A percentile compares a stretch with the other conserved stretches of the same genome.
Conservation (phyloP, 2,888 invertebrate genomes). For the Ctena decussata region DNA sequence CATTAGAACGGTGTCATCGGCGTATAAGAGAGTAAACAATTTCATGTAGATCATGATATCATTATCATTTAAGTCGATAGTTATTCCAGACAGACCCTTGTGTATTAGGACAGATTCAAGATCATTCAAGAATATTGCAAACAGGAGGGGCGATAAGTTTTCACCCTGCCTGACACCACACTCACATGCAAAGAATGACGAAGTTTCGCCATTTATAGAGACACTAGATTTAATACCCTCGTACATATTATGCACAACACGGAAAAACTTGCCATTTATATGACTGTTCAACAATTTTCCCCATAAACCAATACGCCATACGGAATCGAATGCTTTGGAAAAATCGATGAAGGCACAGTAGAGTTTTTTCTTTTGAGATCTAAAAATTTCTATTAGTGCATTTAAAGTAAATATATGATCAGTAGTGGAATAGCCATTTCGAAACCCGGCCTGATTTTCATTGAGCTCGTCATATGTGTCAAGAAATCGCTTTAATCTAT, state of each 20-base stretch:
- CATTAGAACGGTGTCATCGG: too few relatives aligned
- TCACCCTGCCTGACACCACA: conserved; percentile 39
- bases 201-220: not conserved
- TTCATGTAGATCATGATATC: not conserved
- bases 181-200: conserved; percentile 6
- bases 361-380: too few relatives aligned
- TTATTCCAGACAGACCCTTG: not conserved
- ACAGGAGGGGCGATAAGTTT: conserved; percentile 26
- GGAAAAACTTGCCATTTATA: conserved; percentile 41
- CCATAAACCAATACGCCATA: conserved; percentile 40
- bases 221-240: conserved; percentile 35
- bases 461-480: too few relatives aligned
- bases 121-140: conserved; percentile 36
- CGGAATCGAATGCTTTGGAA: too few relatives aligned
- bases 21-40: too few relatives aligned
- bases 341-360: too few relatives aligned
- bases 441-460: too few relatives aligned
- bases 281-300: conserved; percentile 2
- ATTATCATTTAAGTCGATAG: not conserved
- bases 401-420: too few relatives aligned
- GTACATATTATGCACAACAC: conserved; percentile 42
- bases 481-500: too few relatives aligned
- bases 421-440: too few relatives aligned
- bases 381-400: too few relatives aligned
- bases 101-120: not conserved